Base-by-base conservation (phyloP, 2,797 vertebrate genomes). In the Saxicola maurus region DNA sequence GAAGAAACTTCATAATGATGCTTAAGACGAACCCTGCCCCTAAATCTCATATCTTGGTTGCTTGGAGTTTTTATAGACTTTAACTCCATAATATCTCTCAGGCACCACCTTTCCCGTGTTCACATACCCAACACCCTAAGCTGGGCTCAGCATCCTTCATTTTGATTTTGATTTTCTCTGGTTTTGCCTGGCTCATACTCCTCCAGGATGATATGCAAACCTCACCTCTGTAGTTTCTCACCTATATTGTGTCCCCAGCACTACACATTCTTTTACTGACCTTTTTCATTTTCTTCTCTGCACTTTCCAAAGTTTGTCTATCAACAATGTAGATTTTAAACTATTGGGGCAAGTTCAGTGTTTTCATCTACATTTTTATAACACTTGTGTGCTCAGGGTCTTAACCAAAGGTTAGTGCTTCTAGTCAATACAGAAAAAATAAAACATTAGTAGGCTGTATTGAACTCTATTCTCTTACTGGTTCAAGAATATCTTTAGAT, bases 301-400 rank as follows among this genome's bases (percentile, higher is more conserved):
- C 43, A 37, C 6, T 73, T 68, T 62, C 51, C 31, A 46, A 57
- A 82, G 4, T 17, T 30, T 61, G 11, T 38, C 45, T n/a, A 11
- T 37, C 7, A 9, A 3, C 20, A 52, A 33, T 30, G 37, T 13
- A 37, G 45, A 42, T 59, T 85, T 88, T 60, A 73, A 85, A 55
- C 7, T 52, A 1, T 67, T 42, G 17, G 25, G 30, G 21, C 8
- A 52, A 55, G 16, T 66, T 75, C 30, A 66, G 15, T 45, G 17
- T 49, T 87, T 82, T 74, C 14, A n/a, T 38, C 8, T 35, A 6
- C 23, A 23, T 65, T 61, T 61, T 15, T 19, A 28, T 10, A 77
- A 62, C 11, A 12, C 4, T 37, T 68, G 27, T 0, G 6, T 4
- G 2, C 19, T 73, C 9, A 11, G 13, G 25, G 23, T 2, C 18